Evolutionary conservation across 2,797 vertebrate genomes (phyloP), one percentile per base, ranked within the genome.

Genomic region (Epinephelus coioides): DNA sequence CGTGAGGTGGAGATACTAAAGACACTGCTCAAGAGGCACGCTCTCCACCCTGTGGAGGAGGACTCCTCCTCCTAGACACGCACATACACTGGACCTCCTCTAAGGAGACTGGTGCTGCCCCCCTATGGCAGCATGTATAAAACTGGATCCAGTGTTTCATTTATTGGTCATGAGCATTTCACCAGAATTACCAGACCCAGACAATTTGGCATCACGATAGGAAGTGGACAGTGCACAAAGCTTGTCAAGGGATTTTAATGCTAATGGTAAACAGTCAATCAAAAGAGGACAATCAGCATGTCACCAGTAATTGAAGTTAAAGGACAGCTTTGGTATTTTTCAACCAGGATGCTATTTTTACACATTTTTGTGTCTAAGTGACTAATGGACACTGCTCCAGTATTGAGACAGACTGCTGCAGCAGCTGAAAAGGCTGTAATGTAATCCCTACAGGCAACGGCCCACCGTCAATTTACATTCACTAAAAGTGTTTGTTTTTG

Each of bases 1-100:
- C 88, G 90, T 12, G 95, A 96, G 79, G 92, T 95, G 72, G 94
- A 95, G 68, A 88, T 91, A 44, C 84, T 96, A 61, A 94, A 94
- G 93, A 93, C 91, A 2, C 89, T 95, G 46, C 86, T 96, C 76
- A 95, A 93, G 88, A 95, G 94, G 57, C 92, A 96, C 7, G 84
- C 93, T 55, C 91, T 95, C 44, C 94, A 94, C 75, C 88, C 85
- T n/a, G 92, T 93, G 59, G 94, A 96, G 68, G 95, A 95, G 63
- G 94, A 96, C 85, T 95, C 94, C 61, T 95, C 94, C 50, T 95
- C 91, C 21, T 95, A 91, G 80, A 79, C 80, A 69, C 34, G 56
- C 3, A 62, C 40, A 34, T 14, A 65, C 50, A 69, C 64, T 53
- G 54, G 19, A 60, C 11, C 53, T 47, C 62, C 65, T 72, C 49